Base-by-base conservation (phyloP, 2,113 vertebrate species). In the Halichoeres trimaculatus region DNA sequence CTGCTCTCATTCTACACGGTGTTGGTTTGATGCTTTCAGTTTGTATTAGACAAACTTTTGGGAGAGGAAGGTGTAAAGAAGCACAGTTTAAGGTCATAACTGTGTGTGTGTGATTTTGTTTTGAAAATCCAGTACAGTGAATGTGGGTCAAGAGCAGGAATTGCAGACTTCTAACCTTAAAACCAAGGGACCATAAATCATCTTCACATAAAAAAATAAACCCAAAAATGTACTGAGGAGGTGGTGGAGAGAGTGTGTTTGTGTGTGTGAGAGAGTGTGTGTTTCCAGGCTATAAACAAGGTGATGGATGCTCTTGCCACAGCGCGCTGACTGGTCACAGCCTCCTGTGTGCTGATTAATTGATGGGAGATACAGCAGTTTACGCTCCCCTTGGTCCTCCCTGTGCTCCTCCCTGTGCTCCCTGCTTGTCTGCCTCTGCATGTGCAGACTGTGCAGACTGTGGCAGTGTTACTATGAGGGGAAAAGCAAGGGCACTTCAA, bases 321-420 rank as follows among this genome's bases (percentile, higher is more conserved):
- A 76, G 81, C 61, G 60, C 51, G 81, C 84, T 78, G 80, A 78
- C 84, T 80, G 82, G 85, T 85, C 86, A 82, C 81, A 78, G 77
- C 76, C 80, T 85, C 75, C 71, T 58, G 62, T 66, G 67, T 87
- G 73, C 48, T 88, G 88, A 89, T 87, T 88, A 89, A 90, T 90
- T 85, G 84, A 87, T 87, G 81, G 63, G 67, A 74, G 61, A 66
- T 74, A 51, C 68, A 77, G 68, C 75, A 80, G 78, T 75, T 74
- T 47, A 30, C 56, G 56, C 36, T 73, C 53, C 82, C 81, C 68
- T 57, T 17, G 52, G 80, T 75, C 64, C 64, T 58, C 61, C 54
- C 24, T 47, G 62, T 65, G 60, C 79, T 75, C 64, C 64, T 58
- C 61, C 54, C 24, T 47, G 62, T 65, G 60, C 79, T 80, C 70